Base-by-base conservation (phyloP, 2,888 invertebrate species). In the Labia minor region DNA sequence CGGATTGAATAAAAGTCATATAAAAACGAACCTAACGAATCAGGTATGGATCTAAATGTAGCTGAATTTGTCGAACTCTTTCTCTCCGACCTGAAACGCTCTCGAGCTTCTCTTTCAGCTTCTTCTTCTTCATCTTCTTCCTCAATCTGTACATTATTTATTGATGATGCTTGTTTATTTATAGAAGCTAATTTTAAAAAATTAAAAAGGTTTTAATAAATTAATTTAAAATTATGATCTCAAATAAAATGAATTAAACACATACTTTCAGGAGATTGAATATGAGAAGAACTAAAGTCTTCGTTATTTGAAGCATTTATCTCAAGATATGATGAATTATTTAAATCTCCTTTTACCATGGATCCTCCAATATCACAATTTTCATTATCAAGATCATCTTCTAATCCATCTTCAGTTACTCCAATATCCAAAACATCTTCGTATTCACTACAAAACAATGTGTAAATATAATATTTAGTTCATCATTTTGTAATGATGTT, bases 361-460 rank as follows among this genome's bases (percentile, higher is more conserved):
- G 77, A 77, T 70, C 77, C 77, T 26, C 26, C 26, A 26, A 8
- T 8, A 37, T 73, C 76, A 16, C 49, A 49, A n/a, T 11, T 11
- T n/a, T 49, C 49, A 49, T 49, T 49, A 70, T 77, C 78, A 74
- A 77, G 76, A 72, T 75, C 75, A 26, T 70, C 70, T 72, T 77
- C 77, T 71, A 77, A 75, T 67, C 76, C 76, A 49, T 49, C 49
- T 71, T 77, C 78, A 70, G 77, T 77, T 63, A 77, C 77, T 72
- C 77, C 78, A 73, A 78, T 74, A 73, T 78, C 78, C 76, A 78
- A 74, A 65, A 78, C 76, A 74, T 78, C 78, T 70, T 78, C 78
- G 16, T 49, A 49, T n/a, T 49, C 67, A 75, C 72, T 70, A 76
- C 72, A 67, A 74, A 74, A 69, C n/a, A n/a, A n/a, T n/a, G n/a